Evolutionary conservation across 2,797 vertebrate species (phyloP), one percentile per base, ranked within the genome.

Genomic region (Cossypha caffra): DNA sequence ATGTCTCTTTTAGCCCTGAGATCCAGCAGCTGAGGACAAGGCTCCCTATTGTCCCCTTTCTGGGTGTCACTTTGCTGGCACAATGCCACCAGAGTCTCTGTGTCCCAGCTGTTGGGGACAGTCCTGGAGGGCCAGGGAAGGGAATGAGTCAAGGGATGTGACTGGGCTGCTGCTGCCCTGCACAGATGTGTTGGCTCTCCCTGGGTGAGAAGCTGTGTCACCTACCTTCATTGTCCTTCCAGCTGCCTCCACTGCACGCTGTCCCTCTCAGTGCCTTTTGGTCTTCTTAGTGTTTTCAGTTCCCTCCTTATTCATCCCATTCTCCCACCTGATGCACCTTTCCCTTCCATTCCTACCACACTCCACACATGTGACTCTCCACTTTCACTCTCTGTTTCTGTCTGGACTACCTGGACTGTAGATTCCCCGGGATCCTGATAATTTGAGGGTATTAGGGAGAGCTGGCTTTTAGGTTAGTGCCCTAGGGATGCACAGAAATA

Each of bases 351-450:
- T 42, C 1, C 4, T 35, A 35, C 38, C 62, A 26, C 33, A 25
- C 50, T 10, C 42, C 3, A 3, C 19, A 40, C 3, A 0, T 20
- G 18, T 48, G 23, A 14, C n/a, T 42, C 33, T 23, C 31, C 11
- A 18, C 33, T 48, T 77, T 23, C 29, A 13, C 23, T 38, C 50
- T 61, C 25, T 47, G 4, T 55, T 89, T 72, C 83, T 67, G 20
- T 42, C 25, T 33, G 29, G 26, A 24, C 28, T 47, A 2, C 29
- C 38, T 20, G 54, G 59, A 55, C 43, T 57, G 23, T 18, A 52
- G 79, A 52, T 37, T 85, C 35, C 21, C 15, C 28, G 16, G 8
- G 15, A 29, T 66, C 31, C 9, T 71, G n/a, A 35, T 68, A 9
- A 15, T 80, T 47, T 31, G n/a, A 57, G 13, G 15, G 21, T 52